These are phyloP conservation scores for Pomacea canaliculata DNA, from an alignment of 2,888 invertebrate genomes.

Conservation along the genomic window DNA sequence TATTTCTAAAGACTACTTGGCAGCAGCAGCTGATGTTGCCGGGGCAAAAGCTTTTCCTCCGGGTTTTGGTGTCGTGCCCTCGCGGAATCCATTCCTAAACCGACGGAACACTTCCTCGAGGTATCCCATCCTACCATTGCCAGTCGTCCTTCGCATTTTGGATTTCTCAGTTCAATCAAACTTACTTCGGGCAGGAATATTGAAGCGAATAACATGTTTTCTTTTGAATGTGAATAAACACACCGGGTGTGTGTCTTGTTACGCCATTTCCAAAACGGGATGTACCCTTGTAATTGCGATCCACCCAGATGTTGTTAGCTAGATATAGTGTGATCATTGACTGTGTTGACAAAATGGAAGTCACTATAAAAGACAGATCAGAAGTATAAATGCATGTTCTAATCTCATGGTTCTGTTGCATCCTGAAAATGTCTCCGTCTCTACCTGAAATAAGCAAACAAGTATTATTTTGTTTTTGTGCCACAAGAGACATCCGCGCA, in stretches of 20 bases:
- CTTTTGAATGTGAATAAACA: constrained; percentile 99
- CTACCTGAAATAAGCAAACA: no score
- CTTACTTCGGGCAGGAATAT: constrained; percentile 93
- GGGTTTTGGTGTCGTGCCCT: constrained; percentile 67
- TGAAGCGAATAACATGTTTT: constrained; percentile 97
- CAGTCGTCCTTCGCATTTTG: constrained; percentile 99
- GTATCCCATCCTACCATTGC: constrained; percentile 97
- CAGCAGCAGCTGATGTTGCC: constrained; percentile 54
- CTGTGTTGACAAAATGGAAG: no score
- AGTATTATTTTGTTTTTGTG: no score
- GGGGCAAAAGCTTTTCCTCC: constrained; percentile 52
- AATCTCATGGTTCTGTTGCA: no score
- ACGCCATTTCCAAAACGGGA: constrained; percentile 99
- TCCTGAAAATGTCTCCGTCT: no score
- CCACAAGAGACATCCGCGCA: no score
- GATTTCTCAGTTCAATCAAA: constrained; percentile 99
- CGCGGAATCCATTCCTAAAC: constrained; percentile 74
- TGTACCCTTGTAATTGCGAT: constrained; percentile 88
- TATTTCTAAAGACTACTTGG: constrained; percentile 21
- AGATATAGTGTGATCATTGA: no score
- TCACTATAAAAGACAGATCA: no score
- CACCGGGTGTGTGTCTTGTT: constrained; percentile 99
- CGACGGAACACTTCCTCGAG: constrained; percentile 91
- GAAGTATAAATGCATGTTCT: no score
- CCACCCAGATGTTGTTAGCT: no score